Evolutionary conservation across 2,797 vertebrate genomes (phyloP).

Genomic region (Chelidonichthys spinosus): DNA sequence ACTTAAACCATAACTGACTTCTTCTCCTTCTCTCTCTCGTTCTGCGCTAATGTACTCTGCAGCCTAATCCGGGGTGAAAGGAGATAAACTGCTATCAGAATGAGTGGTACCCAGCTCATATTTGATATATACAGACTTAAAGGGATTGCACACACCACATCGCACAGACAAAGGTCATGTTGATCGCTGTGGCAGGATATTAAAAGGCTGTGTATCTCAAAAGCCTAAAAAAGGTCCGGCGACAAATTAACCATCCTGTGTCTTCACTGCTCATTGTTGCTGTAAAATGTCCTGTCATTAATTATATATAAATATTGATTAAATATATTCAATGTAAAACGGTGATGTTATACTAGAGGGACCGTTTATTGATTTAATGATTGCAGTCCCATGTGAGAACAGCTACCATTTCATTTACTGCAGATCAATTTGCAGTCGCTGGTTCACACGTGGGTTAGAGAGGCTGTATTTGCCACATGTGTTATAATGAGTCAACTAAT

Average conservation of each 20-base stretch:
- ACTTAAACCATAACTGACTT: conserved; percentile 26
- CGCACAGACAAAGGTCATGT: conserved; percentile 43
- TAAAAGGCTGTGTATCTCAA: conserved; percentile 19
- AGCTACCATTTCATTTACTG: conserved; percentile 22
- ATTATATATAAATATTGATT: conserved; percentile 21
- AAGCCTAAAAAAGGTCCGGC: conserved; percentile 16
- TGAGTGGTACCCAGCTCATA: conserved; percentile 49
- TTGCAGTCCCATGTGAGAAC: conserved; percentile 10
- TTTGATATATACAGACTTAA: conserved; percentile 58
- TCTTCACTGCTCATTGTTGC: neutral
- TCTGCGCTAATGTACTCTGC: conserved; percentile 30
- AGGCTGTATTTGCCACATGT: neutral
- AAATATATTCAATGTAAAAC: neutral
- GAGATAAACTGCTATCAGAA: conserved; percentile 53
- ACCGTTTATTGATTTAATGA: conserved; percentile 45
- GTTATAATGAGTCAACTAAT: conserved; percentile 51
- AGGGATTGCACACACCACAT: conserved; percentile 41
- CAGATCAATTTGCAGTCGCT: neutral
- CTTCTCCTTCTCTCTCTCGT: conserved; percentile 11
- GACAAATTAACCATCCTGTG: conserved; percentile 9
- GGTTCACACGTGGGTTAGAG: neutral
- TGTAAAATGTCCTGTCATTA: conserved; percentile 22
- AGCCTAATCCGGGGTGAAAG: conserved; percentile 39
- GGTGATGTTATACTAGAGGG: conserved; percentile 38
- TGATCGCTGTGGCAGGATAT: neutral